phyloP scores from a whole-genome alignment of 37 sponge, comb jelly and placozoan species.

The Chondrilla cf. caribensis region DNA sequence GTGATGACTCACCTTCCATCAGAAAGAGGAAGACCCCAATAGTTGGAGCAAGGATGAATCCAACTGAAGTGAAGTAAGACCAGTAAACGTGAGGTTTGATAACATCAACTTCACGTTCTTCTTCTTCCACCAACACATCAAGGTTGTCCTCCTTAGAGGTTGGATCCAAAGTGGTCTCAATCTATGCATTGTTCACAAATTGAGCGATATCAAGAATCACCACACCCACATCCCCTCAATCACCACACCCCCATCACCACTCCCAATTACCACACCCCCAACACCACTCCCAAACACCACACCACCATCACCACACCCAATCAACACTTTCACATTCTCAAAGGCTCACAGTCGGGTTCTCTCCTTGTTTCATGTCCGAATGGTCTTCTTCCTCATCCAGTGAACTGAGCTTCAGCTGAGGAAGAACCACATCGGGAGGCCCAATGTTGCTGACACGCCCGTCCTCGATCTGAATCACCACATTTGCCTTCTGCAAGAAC shows the following conservation, averaged over 20 bases:
- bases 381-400: not conserved
- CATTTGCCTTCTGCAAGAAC: slow-evolving; percentile 76
- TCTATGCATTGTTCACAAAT: not conserved
- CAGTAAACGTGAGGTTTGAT: slow-evolving; percentile 81
- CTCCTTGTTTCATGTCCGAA: not conserved
- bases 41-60: slow-evolving; percentile 62
- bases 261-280: not conserved
- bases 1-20: slow-evolving; percentile 93
- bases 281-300: not conserved
- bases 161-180: not conserved
- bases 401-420: not conserved
- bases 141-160: not conserved
- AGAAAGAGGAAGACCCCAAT: slow-evolving; percentile 74
- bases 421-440: slow-evolving; percentile 63
- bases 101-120: slow-evolving; percentile 84
- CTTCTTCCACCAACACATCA: slow-evolving; percentile 81
- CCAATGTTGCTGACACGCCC: slow-evolving; percentile 63
- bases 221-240: not conserved
- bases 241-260: not conserved
- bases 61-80: slow-evolving; percentile 86
- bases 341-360: not conserved
- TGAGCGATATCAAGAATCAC: not conserved
- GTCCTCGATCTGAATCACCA: slow-evolving; percentile 72
- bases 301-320: not conserved
- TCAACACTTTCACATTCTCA: not conserved